Evolutionary conservation across 2,113 vertebrate genomes (phyloP).

Genomic region (Burhinus bistriatus): DNA sequence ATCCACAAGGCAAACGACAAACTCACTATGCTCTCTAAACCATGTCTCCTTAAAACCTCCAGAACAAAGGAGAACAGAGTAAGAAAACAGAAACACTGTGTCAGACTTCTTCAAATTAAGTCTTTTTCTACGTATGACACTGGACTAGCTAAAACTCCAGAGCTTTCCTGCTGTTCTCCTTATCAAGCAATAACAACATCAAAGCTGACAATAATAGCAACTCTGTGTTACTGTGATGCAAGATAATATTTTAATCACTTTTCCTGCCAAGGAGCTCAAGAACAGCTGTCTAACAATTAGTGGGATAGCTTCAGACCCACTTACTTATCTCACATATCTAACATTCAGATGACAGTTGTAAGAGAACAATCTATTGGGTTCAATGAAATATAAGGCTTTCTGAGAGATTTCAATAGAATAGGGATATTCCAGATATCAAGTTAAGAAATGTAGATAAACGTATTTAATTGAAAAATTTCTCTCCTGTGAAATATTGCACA

Average conservation of each 20-base stretch:
- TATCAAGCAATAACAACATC: neutral
- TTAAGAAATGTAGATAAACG: neutral
- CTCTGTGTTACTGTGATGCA: neutral
- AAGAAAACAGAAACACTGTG: neutral
- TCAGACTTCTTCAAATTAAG: neutral
- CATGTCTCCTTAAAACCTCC: neutral
- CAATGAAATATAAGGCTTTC: neutral
- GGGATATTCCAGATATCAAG: neutral
- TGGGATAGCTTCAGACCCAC: neutral
- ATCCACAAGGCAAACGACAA: neutral
- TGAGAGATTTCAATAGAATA: neutral
- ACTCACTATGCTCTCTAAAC: neutral
- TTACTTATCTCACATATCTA: neutral
- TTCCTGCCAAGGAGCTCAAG: neutral
- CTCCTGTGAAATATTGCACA: neutral
- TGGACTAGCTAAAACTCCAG: neutral
- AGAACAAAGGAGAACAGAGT: neutral
- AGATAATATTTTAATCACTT: neutral
- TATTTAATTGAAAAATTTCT: neutral
- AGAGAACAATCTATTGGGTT: neutral
- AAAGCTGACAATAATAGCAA: neutral
- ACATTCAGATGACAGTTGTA: neutral
- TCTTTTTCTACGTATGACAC: neutral
- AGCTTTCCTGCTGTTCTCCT: neutral
- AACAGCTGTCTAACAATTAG: neutral